Percentiles rank a stretch among this genome's conserved stretches.
Evolutionary conservation across 2,797 vertebrate genomes (phyloP).

Genomic region (Tinamus major): DNA sequence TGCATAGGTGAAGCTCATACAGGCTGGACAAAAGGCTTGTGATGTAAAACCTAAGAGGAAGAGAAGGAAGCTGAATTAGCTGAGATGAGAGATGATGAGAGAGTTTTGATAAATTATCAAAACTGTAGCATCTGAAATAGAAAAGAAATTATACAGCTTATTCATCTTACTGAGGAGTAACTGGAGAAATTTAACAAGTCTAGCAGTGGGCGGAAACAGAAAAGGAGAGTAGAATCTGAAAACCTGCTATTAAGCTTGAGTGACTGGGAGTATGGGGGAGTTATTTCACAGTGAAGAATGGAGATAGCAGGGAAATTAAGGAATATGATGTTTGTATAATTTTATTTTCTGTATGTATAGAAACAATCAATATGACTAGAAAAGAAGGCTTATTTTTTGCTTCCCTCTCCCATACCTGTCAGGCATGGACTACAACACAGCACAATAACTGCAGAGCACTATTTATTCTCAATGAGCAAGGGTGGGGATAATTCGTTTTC

Average conservation of each 20-base stretch:
- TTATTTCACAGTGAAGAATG: neutral
- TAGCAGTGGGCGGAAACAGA: neutral
- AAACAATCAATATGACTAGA: conserved; percentile 20
- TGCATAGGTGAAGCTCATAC: neutral
- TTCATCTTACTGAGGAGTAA: neutral
- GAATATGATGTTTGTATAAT: neutral
- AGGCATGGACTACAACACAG: neutral
- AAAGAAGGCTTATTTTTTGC: neutral
- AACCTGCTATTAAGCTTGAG: neutral
- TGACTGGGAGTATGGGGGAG: neutral
- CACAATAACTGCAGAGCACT: neutral
- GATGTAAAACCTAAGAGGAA: neutral
- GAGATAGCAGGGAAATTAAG: neutral
- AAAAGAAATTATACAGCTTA: neutral
- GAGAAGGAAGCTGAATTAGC: neutral
- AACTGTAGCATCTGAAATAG: neutral
- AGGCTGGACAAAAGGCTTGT: neutral
- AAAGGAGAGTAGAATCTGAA: neutral
- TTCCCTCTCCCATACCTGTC: neutral
- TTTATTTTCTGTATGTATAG: neutral
- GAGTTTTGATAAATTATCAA: conserved; percentile 8
- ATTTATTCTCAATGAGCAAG: neutral
- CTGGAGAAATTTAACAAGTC: conserved; percentile 1
- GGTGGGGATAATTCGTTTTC: conserved; percentile 51
- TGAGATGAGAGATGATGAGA: neutral